These are phyloP conservation scores for Cephalopachus bancanus DNA, from an alignment of 2,797 vertebrate genomes.

Conservation along the genomic window DNA sequence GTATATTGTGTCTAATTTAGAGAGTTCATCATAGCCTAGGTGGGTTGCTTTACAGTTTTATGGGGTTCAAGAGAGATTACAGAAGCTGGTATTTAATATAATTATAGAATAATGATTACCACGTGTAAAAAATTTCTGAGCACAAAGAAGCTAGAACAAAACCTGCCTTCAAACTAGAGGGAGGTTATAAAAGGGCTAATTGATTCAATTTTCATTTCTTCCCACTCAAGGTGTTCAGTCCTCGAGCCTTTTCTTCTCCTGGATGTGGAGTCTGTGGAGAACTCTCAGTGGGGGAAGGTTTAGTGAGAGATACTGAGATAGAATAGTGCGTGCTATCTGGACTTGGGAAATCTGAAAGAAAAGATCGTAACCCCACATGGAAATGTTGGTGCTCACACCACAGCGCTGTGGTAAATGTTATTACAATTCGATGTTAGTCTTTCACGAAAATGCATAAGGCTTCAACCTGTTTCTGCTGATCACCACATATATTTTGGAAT, in stretches of 20 bases:
- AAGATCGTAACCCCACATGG: not conserved
- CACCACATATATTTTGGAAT: conserved; percentile 37
- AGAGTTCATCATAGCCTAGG: conserved; percentile 68
- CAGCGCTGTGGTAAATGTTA: not conserved
- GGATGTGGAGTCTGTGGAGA: not conserved
- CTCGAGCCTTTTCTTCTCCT: conserved; percentile 6
- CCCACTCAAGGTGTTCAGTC: conserved; percentile 21
- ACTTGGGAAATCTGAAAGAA: conserved; percentile 44
- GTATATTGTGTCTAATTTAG: conserved; percentile 70
- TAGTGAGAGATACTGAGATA: not conserved
- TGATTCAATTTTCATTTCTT: conserved; percentile 69
- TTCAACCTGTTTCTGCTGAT: conserved; percentile 52
- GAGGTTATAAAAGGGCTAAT: conserved; percentile 72
- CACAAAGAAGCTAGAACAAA: conserved; percentile 72
- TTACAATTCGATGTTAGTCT: conserved; percentile 12
- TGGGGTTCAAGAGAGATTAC: conserved; percentile 70
- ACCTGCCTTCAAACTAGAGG: conserved; percentile 61
- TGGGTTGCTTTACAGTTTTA: conserved; percentile 68
- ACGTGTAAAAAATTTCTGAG: conserved; percentile 55
- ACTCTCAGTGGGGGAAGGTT: not conserved
- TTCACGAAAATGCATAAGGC: conserved; percentile 8
- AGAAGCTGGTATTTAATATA: conserved; percentile 75
- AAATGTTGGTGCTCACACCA: conserved; percentile 10
- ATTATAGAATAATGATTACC: conserved; percentile 81
- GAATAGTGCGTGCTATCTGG: not conserved